These are phyloP conservation scores for Odontomyia ornata DNA, from an alignment of 2,888 invertebrate genomes.

Conservation along the genomic window DNA sequence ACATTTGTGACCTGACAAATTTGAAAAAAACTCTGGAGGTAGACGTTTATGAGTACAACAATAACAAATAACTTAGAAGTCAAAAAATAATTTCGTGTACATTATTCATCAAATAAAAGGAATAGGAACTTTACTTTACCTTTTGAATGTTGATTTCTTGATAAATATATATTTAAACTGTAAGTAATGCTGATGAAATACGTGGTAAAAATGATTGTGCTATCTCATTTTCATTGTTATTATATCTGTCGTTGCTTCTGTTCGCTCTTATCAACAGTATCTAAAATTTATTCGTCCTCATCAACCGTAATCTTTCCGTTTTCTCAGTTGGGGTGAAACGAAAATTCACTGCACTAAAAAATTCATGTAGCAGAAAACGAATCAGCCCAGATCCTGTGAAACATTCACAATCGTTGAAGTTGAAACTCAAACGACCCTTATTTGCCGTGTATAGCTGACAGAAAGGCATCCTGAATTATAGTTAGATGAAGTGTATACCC, in stretches of 20 bases:
- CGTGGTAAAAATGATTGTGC: constrained; percentile 31
- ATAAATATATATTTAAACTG: too few species aligned
- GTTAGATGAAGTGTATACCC: constrained; percentile 23
- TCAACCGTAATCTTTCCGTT: constrained; percentile 49
- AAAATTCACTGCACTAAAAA: constrained; percentile 49
- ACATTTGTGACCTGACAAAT: too few species aligned
- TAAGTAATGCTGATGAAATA: too few species aligned
- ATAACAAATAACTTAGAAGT: too few species aligned
- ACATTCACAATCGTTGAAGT: constrained; percentile 13
- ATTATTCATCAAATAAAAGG: too few species aligned
- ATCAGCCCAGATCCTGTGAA: constrained; percentile 45
- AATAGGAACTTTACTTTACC: too few species aligned
- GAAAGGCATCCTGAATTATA: constrained; percentile 46
- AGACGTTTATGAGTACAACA: too few species aligned
- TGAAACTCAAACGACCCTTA: background rate
- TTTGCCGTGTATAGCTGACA: constrained; percentile 2
- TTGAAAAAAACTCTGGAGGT: too few species aligned
- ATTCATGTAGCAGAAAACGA: constrained; percentile 51
- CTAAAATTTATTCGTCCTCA: constrained; percentile 49
- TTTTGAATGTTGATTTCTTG: too few species aligned
- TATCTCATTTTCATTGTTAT: constrained; percentile 32
- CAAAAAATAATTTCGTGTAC: too few species aligned
- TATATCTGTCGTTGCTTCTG: constrained; percentile 22
- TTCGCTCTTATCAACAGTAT: constrained; percentile 47
- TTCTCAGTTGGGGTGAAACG: constrained; percentile 44